A percentile compares a stretch with the other conserved stretches of the same genome.
Conservation (phyloP, 2,888 invertebrate genomes). For the Apotomis betuletana region DNA sequence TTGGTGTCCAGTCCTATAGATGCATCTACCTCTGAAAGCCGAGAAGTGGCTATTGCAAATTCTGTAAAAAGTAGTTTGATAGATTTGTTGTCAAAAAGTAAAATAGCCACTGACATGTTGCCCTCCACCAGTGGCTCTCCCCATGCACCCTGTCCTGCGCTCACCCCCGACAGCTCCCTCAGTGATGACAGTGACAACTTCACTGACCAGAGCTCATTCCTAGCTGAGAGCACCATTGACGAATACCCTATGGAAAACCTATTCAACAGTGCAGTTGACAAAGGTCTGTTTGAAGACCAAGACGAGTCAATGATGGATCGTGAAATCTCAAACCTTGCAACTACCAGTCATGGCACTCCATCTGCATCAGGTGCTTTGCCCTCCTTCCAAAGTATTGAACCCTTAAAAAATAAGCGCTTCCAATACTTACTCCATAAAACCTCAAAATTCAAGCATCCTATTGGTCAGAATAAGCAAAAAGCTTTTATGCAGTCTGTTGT, state of each 20-base stretch:
- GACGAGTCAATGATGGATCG: slow-evolving; percentile 79
- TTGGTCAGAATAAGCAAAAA: slow-evolving; percentile 78
- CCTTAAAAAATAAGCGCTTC: slow-evolving; percentile 78
- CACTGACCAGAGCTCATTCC: slow-evolving; percentile 78
- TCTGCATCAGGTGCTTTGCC: slow-evolving; percentile 70
- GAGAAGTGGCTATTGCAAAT: slow-evolving; percentile 64
- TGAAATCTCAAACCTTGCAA: slow-evolving; percentile 79
- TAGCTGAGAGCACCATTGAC: slow-evolving; percentile 78
- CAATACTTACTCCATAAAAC: slow-evolving; percentile 80
- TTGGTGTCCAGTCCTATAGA: slow-evolving; percentile 84
- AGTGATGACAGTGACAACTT: slow-evolving; percentile 78
- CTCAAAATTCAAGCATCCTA: slow-evolving; percentile 79
- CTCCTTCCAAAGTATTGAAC: slow-evolving; percentile 78
- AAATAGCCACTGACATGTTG: slow-evolving; percentile 63
- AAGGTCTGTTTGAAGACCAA: slow-evolving; percentile 77
- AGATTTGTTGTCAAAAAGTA: slow-evolving; percentile 72
- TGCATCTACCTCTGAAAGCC: slow-evolving; percentile 59
- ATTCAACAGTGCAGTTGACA: slow-evolving; percentile 79
- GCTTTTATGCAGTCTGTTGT: slow-evolving; percentile 81
- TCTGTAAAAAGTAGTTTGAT: slow-evolving; percentile 76
- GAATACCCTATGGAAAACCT: slow-evolving; percentile 81
- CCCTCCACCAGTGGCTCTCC: slow-evolving; percentile 69
- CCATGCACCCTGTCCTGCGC: slow-evolving; percentile 59
- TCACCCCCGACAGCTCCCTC: slow-evolving; percentile 73
- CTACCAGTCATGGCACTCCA: slow-evolving; percentile 75